Evolutionary conservation across 2,113 vertebrate genomes (phyloP).

Genomic region (Rhodinocichla rosea): DNA sequence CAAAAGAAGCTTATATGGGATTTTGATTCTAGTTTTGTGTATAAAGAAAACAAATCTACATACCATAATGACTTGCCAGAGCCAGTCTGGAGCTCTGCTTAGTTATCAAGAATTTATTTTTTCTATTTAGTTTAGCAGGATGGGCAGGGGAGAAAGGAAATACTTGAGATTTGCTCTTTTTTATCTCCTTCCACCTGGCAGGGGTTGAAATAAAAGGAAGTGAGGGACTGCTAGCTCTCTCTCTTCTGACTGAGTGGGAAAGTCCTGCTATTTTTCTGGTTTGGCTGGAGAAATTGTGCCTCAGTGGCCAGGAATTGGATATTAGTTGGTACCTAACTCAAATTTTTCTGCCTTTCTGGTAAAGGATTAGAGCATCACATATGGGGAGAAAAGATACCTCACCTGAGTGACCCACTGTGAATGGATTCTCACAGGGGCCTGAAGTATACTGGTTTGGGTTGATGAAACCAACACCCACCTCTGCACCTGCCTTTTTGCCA

Average conservation of each 20-base stretch:
- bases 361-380: neutral
- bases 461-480: neutral
- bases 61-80: slow-evolving; percentile 62
- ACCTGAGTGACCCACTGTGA: neutral
- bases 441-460: fast-evolving
- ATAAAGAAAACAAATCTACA: slow-evolving; percentile 72
- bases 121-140: slow-evolving; percentile 46
- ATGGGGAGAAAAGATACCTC: neutral
- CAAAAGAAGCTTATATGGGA: slow-evolving; percentile 64
- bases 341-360: neutral
- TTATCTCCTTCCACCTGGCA: neutral
- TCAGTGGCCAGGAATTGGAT: neutral
- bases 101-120: slow-evolving; percentile 60
- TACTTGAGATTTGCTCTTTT: slow-evolving; percentile 17
- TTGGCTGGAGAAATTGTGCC: neutral
- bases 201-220: neutral
- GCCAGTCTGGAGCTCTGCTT: neutral
- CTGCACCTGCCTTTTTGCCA: neutral
- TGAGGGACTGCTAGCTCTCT: neutral
- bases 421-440: neutral
- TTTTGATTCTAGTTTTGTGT: slow-evolving; percentile 60
- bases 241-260: neutral
- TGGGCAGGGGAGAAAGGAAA: neutral
- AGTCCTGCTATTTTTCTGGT: neutral
- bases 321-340: neutral